Evolutionary conservation across 2,797 vertebrate genomes (phyloP).

Genomic region (Siniperca undulata): DNA sequence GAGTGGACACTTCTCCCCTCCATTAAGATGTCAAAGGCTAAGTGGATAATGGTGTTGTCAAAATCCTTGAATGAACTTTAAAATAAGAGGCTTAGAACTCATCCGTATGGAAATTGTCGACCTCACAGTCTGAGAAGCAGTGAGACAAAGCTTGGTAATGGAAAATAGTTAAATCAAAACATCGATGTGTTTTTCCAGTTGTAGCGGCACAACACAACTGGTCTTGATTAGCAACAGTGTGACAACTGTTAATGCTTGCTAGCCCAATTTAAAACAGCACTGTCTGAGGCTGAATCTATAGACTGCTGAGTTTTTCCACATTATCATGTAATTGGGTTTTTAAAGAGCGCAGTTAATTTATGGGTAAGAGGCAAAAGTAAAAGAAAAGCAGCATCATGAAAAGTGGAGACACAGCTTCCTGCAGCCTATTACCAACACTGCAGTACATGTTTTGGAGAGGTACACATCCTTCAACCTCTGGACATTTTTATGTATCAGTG

Average conservation of each 20-base stretch:
- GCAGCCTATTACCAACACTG: neutral
- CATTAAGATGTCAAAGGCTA: conserved; percentile 25
- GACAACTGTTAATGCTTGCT: conserved; percentile 45
- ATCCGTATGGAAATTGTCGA: conserved; percentile 17
- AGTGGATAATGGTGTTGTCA: conserved; percentile 16
- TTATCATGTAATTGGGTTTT: conserved; percentile 37
- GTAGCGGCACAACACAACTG: conserved; percentile 36
- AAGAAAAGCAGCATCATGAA: conserved; percentile 5
- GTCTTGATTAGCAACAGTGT: conserved; percentile 47
- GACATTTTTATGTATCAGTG: neutral
- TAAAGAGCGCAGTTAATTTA: conserved; percentile 28
- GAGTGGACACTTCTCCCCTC: neutral
- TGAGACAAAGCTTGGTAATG: conserved; percentile 41
- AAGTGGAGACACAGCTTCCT: neutral
- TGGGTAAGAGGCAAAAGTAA: neutral
- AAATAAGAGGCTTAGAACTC: conserved; percentile 19
- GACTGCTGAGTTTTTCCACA: conserved; percentile 53
- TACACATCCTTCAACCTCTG: neutral
- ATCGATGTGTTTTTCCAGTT: conserved; percentile 59
- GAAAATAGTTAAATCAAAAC: conserved; percentile 60
- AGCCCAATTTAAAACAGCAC: conserved; percentile 43
- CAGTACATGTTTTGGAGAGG: neutral
- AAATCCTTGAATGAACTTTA: conserved; percentile 16
- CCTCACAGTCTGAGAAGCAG: conserved; percentile 16
- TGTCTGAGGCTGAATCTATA: conserved; percentile 30